phyloP scores from a whole-genome alignment of 2,888 invertebrate species.

The Galerucella nymphaeae region DNA sequence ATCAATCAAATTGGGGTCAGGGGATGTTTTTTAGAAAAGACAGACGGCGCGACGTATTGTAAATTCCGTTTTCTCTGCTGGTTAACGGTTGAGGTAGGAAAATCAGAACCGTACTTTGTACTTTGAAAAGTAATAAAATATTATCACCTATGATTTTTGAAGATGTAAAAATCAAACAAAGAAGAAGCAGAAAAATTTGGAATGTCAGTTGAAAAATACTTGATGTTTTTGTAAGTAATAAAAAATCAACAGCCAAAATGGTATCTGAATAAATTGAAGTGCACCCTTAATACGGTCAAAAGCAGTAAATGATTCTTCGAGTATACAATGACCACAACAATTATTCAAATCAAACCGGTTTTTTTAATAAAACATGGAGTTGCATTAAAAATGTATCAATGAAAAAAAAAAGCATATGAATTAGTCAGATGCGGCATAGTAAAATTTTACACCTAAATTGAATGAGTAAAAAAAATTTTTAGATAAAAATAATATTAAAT shows the following conservation, averaged over 20 bases:
- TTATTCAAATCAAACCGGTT: conserved; percentile 26
- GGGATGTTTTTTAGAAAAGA: conserved; percentile 46
- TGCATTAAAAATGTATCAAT: conserved; percentile 24
- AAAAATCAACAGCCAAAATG: background rate
- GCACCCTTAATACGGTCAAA: conserved; percentile 1
- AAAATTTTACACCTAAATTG: background rate
- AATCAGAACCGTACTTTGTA: conserved; percentile 33
- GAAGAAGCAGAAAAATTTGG: background rate
- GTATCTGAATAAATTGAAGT: background rate
- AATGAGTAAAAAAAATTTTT: background rate
- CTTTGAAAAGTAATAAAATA: background rate
- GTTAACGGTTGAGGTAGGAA: conserved; percentile 52
- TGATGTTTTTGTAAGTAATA: no score
- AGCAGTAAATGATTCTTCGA: conserved; percentile 15
- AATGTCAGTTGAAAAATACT: background rate
- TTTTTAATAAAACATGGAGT: conserved; percentile 19
- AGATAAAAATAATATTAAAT: background rate
- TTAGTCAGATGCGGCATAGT: conserved; percentile 1
- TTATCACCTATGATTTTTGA: background rate
- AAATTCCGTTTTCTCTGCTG: conserved; percentile 43
- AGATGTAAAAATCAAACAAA: background rate
- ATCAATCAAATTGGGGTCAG: conserved; percentile 49
- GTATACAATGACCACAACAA: conserved; percentile 25
- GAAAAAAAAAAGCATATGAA: conserved; percentile 10
- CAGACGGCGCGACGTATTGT: conserved; percentile 49